Evolutionary conservation across 2,888 invertebrate species (phyloP), one percentile per base, ranked within the genome.

Genomic region (Drosophila subsilvestris): DNA sequence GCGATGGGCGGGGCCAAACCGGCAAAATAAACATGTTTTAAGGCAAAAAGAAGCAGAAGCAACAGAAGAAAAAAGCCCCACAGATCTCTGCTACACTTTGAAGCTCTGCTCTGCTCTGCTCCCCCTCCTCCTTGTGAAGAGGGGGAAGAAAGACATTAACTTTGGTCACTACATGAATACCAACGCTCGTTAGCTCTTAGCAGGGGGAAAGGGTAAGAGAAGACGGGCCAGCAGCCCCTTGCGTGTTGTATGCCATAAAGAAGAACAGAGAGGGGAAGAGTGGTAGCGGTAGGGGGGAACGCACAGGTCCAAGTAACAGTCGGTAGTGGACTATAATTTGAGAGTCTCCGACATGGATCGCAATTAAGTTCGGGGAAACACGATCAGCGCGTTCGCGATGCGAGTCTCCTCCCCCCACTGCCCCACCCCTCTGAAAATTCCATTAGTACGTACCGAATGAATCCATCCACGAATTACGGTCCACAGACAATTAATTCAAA

Each of bases 21-120:
- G 70, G 69, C 62, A 71, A 73, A 77, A 79, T 79, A 79, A 80
- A 80, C 80, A 81, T 79, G 85, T 75, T 85, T 75, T 76, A 65
- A 75, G 51, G 66, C 71, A 63, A 25, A 43, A 37, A 37, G 37
- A 37, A 37, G 37, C 37, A 37, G 37, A 37, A 37, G 37, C 37
- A 37, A n/a, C n/a, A 27, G 27, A 37, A 42, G 48, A 37, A 49
- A 49, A 59, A 58, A 53, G 5, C 5, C 12, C 32, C 32, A 55
- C 47, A 53, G 51, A 56, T 60, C 50, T 49, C 44, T 75, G 78
- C 57, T 79, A 75, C 80, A 80, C 78, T 78, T 80, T 80, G 29
- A 62, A 69, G 71, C 58, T 18, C 20, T 20, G 20, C 2, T 22
- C 22, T 22, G 22, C 22, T 22, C 22, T 22, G 3, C 22, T 55